Base-by-base conservation (phyloP, 2,797 vertebrate genomes). In the Acanthurus lineatus region DNA sequence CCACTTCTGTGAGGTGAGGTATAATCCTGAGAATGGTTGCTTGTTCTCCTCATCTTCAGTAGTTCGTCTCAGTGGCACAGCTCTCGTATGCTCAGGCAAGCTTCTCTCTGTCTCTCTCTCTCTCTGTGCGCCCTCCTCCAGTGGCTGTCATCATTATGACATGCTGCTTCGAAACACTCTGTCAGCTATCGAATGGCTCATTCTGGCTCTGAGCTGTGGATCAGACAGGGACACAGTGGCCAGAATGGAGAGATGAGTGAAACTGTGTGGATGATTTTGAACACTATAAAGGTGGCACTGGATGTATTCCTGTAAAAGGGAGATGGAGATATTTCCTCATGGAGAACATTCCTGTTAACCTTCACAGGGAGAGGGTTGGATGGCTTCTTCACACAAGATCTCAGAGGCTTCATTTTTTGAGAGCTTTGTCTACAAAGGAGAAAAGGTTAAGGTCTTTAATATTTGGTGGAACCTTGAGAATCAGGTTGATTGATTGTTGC, bases 81-180 rank as follows among this genome's bases (percentile, higher is more conserved):
- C 79, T 82, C 85, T 76, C 65, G 32, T 53, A 49, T 71, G 84
- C 67, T 60, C 40, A 42, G 69, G 81, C 49, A 66, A 84, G 86
- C 89, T 90, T 67, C 74, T 32, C 28, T 32, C 28, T 32, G 2
- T 35, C 32, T 35, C 32, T 35, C 32, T 87, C 88, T 94, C 82
- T 88, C 73, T 42, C 40, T 60, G 61, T 83, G 80, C 82, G 89
- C 93, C 93, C 94, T 93, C 93, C 94, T 94, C 91, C 91, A 70
- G 79, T 75, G 91, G 77, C 88, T 90, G 93, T 94, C 93, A 93
- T 94, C 90, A 76, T 1, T 83, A 84, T 93, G 92, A 93, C 91
- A 93, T 89, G 90, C 85, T 86, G 91, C 92, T 87, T 88, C 69
- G 69, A 90, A 93, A 89, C 73, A 79, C 86, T 86, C 91, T 84